Evolutionary conservation across 2,888 invertebrate genomes (phyloP), one percentile per base, ranked within the genome.

Genomic region (Acleris literana): DNA sequence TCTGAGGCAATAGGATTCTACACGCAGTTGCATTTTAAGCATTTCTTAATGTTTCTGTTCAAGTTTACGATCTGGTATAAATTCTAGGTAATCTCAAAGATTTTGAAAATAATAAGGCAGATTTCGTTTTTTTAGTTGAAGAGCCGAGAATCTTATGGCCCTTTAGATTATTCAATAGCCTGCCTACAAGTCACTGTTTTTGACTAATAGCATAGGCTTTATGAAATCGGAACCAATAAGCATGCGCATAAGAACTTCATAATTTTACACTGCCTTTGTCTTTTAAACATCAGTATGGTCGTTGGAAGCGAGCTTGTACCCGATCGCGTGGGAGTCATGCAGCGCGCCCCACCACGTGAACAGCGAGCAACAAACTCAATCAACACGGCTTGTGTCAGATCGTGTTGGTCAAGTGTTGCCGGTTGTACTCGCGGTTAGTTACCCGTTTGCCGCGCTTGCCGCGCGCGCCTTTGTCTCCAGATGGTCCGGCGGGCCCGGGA

Each of bases 361-460:
- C 39, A 48, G 54, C 62, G 55, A 29, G 48, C 53, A 53, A 43
- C 60, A 44, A 57, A 46, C 54, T 51, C 13, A 39, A 39, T 13
- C 39, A 39, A 39, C 39, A 39, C 13, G 39, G 11, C 39, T 39
- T 13, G 3, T 39, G 1, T 13, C 13, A 39, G 11, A 9, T 3
- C 13, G 39, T 39, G 39, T 39, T 39, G 39, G 39, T 39, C 13
- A 39, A 39, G 39, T 39, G 11, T 39, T 39, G 39, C 39, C 9
- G 39, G 39, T 39, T 39, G 39, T 39, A 39, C 13, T 13, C 46
- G 70, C 57, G 68, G 64, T 64, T 71, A 70, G 74, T 96, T 96
- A 97, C 98, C 97, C 97, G 94, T 93, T 97, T 97, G 94, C 98
- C 98, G 91, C 97, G 95, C 88, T 97, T 97, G 86, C 98, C 98